Conservation (phyloP, 2,113 vertebrate genomes). For the Plestiodon gilberti region DNA sequence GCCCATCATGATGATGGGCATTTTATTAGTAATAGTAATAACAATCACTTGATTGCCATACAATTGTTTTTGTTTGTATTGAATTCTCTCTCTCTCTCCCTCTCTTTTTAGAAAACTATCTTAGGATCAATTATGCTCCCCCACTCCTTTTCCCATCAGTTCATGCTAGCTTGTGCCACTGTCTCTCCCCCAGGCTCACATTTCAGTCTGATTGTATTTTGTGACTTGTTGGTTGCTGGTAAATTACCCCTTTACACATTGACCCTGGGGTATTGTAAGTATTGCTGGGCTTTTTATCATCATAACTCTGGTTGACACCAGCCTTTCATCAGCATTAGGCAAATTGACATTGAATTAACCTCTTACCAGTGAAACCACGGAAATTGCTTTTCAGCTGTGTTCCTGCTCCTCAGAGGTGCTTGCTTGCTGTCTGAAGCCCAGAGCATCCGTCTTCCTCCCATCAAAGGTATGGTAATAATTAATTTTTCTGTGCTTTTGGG, state of each 20-base stretch:
- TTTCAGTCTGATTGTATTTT: conserved; percentile 6
- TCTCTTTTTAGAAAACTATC: neutral
- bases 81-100: neutral
- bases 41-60: neutral
- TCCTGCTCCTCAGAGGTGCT: conserved; percentile 25
- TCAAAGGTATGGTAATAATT: conserved; percentile 40
- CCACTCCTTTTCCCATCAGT: neutral
- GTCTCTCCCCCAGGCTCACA: neutral
- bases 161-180: neutral
- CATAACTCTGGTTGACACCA: conserved; percentile 31
- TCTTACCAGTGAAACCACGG: conserved; percentile 34
- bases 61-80: too few relatives aligned
- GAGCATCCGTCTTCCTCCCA: conserved; percentile 6
- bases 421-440: conserved; percentile 24
- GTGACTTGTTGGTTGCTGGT: conserved; percentile 31
- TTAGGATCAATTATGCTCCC: neutral
- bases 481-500: conserved; percentile 36
- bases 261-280: neutral
- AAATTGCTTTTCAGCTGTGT: conserved; percentile 15
- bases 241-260: neutral
- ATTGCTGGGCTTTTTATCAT: conserved; percentile 39
- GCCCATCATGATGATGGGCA: neutral
- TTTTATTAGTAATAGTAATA: neutral
- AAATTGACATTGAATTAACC: conserved; percentile 46
- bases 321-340: conserved; percentile 29